phyloP scores from a whole-genome alignment of 2,113 vertebrate species.

The Chionodraco myersi region DNA sequence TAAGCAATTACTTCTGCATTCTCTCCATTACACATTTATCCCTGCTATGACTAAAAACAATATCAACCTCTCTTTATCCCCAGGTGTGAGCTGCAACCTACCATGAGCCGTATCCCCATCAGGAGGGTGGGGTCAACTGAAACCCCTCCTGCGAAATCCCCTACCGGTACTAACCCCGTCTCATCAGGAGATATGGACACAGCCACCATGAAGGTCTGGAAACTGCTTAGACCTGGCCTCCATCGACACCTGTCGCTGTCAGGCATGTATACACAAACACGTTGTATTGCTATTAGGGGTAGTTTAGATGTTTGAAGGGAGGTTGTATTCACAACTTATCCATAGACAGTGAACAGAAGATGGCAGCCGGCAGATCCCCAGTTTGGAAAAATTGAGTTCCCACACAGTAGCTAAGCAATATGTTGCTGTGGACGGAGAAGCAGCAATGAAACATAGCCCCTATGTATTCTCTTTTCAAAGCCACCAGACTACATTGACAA shows the following conservation, averaged over 20 bases:
- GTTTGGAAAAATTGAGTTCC: no score
- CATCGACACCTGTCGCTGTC: constrained; percentile 68
- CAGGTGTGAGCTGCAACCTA: constrained; percentile 78
- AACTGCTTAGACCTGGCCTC: constrained; percentile 74
- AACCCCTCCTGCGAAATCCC: constrained; percentile 6
- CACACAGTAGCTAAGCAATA: no score
- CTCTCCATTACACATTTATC: neutral
- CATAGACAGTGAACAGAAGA: no score
- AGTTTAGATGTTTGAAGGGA: no score
- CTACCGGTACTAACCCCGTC: constrained; percentile 6
- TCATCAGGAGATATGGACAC: constrained; percentile 40
- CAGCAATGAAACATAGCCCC: no score
- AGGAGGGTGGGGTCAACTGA: constrained; percentile 53
- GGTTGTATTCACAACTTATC: no score
- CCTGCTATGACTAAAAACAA: neutral
- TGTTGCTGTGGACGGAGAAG: no score
- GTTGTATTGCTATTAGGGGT: neutral
- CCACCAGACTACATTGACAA: no score
- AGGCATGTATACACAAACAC: constrained; percentile 62
- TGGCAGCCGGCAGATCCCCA: no score
- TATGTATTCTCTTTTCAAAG: no score
- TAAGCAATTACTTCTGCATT: neutral
- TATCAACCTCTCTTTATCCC: constrained; percentile 9
- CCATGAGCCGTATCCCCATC: constrained; percentile 78
- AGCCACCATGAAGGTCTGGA: constrained; percentile 75